These are phyloP conservation scores for Pollenia griseotomentosa DNA, from an alignment of 2,888 invertebrate species.

Conservation along the genomic window DNA sequence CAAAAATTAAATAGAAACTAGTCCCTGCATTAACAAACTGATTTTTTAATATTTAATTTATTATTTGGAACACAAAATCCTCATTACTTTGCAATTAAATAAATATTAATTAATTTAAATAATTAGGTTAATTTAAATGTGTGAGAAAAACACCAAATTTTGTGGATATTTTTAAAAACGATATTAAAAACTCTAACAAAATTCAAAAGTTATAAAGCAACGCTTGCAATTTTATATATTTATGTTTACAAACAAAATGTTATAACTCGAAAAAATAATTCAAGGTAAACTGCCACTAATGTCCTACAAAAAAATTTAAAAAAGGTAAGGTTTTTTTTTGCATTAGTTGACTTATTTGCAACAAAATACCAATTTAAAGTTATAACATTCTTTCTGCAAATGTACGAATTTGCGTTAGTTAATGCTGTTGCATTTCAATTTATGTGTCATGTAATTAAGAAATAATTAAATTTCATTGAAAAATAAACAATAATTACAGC, in stretches of 20 bases:
- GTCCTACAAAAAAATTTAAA: too few species aligned
- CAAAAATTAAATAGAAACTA: background rate
- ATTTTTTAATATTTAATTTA: background rate
- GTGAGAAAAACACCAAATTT: background rate
- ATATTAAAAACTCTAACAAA: too few species aligned
- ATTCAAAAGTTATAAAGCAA: too few species aligned
- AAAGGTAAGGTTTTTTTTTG: too few species aligned
- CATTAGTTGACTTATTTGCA: too few species aligned
- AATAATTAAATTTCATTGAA: constrained; percentile 49
- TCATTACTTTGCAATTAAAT: constrained; percentile 13
- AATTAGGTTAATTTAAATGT: background rate
- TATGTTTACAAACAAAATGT: too few species aligned
- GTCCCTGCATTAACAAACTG: background rate
- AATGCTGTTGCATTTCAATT: background rate
- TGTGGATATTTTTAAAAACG: too few species aligned
- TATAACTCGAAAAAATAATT: background rate
- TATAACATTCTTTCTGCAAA: too few species aligned
- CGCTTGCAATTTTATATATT: too few species aligned
- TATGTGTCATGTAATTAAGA: constrained; percentile 34
- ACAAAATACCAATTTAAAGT: too few species aligned
- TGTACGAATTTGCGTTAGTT: background rate
- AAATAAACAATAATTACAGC: constrained; percentile 27
- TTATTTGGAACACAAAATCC: background rate
- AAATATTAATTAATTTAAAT: constrained; percentile 37
- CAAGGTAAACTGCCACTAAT: background rate